Conservation (phyloP, 2,113 vertebrate species). For the Patagioenas fasciata region DNA sequence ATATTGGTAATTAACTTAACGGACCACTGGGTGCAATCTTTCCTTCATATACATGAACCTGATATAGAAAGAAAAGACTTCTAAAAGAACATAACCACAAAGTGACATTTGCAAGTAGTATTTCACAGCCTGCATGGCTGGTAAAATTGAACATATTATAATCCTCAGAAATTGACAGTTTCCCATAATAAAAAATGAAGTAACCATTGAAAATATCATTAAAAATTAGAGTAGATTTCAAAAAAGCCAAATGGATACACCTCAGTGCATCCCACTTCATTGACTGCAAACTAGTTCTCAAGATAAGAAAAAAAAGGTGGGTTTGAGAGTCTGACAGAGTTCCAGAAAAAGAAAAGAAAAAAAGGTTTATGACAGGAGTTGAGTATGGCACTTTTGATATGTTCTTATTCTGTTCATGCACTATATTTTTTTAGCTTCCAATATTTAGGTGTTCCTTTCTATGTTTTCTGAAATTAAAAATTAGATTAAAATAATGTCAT, state of each 20-base stretch:
- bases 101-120: background rate
- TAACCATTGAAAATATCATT: background rate
- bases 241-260: background rate
- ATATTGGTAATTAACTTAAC: slow-evolving; percentile 27
- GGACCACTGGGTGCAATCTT: background rate
- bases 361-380: background rate
- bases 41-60: background rate
- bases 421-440: background rate
- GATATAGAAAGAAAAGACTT: slow-evolving; percentile 9
- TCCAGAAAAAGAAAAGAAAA: background rate
- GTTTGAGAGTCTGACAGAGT: background rate
- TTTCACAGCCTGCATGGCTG: background rate
- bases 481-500: background rate
- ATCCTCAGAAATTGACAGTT: background rate
- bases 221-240: background rate
- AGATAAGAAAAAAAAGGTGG: background rate
- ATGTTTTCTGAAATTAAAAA: background rate
- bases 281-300: background rate
- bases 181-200: background rate
- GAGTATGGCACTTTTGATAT: background rate
- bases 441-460: background rate
- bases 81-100: background rate
- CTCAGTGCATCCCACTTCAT: background rate
- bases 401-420: background rate
- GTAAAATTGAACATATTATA: background rate